Conservation (phyloP, 92 coral and sea anemone genomes). For the Isaurus tuberculatus region DNA sequence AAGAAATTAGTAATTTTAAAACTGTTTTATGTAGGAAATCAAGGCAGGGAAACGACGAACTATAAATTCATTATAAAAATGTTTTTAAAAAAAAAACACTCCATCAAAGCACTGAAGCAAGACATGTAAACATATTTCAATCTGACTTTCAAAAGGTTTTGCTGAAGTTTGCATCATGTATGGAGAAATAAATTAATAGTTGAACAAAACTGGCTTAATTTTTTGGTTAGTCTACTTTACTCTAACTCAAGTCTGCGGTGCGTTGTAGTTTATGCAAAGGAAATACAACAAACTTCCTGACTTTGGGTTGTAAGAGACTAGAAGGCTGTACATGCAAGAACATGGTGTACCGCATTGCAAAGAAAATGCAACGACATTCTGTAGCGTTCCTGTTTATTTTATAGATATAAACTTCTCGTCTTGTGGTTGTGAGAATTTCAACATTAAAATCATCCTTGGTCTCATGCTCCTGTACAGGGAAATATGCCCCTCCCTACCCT, state of each 20-base stretch:
- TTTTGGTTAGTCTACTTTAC: conserved; percentile 3
- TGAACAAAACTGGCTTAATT: not conserved
- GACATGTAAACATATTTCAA: too few species aligned
- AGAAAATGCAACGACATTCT: conserved; percentile 47
- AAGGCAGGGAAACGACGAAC: too few species aligned
- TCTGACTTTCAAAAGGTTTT: too few species aligned
- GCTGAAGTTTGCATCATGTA: not conserved
- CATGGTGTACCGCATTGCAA: conserved; percentile 28
- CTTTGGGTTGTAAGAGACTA: conserved; percentile 24
- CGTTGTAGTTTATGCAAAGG: not conserved
- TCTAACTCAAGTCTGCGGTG: not conserved
- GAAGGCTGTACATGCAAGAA: conserved; percentile 10
- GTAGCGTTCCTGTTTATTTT: conserved; percentile 48
- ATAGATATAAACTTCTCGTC: not conserved
- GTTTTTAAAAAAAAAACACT: too few species aligned
- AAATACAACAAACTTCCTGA: conserved; percentile 15
- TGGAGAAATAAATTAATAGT: not conserved
- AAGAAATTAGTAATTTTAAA: too few species aligned
- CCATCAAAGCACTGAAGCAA: too few species aligned
- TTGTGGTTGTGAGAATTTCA: conserved; percentile 30
- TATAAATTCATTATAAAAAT: too few species aligned
- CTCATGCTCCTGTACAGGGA: not conserved
- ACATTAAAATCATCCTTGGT: not conserved
- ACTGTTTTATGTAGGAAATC: too few species aligned
- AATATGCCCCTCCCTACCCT: not conserved